These are phyloP conservation scores for Tetheella fluctuosa DNA, from an alignment of 2,888 invertebrate genomes.

Conservation along the genomic window DNA sequence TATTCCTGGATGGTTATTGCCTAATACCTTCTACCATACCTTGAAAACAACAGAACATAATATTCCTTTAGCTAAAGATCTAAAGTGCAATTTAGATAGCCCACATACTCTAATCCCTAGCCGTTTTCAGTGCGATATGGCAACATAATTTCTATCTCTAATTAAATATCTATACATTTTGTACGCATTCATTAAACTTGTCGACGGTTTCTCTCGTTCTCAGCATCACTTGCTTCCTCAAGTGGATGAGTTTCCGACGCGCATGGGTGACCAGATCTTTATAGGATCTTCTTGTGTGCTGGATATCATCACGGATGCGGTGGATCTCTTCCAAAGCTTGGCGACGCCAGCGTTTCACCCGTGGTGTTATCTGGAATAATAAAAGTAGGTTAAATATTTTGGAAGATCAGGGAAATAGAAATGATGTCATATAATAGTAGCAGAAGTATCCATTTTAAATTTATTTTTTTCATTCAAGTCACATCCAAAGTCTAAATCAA, in stretches of 20 bases:
- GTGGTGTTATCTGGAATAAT: constrained; percentile 55
- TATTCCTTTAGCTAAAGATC: no score
- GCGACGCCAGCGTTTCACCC: constrained; percentile 67
- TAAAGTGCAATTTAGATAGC: no score
- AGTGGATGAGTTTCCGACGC: constrained; percentile 56
- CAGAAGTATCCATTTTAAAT: no score
- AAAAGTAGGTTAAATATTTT: not conserved
- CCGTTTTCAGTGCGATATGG: not conserved
- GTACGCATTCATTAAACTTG: constrained; percentile 48
- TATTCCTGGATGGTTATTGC: no score
- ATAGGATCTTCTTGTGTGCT: constrained; percentile 63
- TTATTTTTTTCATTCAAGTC: no score
- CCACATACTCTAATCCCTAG: not conserved
- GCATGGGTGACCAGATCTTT: constrained; percentile 66
- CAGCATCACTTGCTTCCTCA: constrained; percentile 49
- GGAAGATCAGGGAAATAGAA: no score
- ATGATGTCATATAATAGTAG: no score
- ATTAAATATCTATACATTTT: constrained; percentile 26
- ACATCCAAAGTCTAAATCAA: no score
- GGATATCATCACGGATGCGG: constrained; percentile 66
- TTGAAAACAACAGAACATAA: no score
- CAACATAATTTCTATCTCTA: not conserved
- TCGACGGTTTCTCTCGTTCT: constrained; percentile 43
- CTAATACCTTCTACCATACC: no score
- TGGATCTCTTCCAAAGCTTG: constrained; percentile 65